These are phyloP conservation scores for Ciconia nigra DNA, from an alignment of 2,797 vertebrate species.

Conservation along the genomic window DNA sequence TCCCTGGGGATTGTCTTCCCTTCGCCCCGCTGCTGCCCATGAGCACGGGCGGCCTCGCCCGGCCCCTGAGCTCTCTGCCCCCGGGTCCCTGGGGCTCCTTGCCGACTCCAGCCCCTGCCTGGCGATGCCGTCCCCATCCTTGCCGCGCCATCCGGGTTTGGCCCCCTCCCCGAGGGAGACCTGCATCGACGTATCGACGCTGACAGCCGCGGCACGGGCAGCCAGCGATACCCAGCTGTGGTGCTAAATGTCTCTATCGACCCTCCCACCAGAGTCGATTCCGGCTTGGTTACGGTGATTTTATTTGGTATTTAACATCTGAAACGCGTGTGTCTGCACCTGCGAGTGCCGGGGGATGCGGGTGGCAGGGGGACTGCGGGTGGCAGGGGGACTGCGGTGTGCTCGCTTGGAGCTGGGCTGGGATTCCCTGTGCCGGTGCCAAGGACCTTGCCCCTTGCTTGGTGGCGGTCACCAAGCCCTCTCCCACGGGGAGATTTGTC, in stretches of 20 bases:
- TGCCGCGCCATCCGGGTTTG: fast-evolving
- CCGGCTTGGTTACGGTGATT: background rate
- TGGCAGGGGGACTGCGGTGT: fast-evolving
- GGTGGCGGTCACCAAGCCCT: background rate
- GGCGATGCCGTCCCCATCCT: background rate
- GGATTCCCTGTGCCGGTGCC: background rate
- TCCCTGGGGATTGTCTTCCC: background rate
- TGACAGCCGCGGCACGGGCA: fast-evolving
- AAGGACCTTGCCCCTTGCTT: background rate
- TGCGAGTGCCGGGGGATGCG: fast-evolving
- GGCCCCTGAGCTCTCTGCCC: background rate
- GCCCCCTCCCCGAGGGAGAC: fast-evolving
- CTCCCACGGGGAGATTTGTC: fast-evolving
- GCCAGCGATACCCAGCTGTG: background rate
- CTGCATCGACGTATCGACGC: fast-evolving
- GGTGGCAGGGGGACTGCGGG: fast-evolving
- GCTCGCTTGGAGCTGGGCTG: background rate
- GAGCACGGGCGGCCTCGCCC: background rate
- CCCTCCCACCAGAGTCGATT: background rate
- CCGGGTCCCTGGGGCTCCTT: background rate
- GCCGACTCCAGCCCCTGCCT: no score
- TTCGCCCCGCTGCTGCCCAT: fast-evolving
- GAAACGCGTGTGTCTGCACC: background rate
- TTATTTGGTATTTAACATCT: background rate
- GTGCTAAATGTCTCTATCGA: background rate